These are phyloP conservation scores for Dromius quadrimaculatus DNA, from an alignment of 2,888 invertebrate genomes.

Conservation along the genomic window DNA sequence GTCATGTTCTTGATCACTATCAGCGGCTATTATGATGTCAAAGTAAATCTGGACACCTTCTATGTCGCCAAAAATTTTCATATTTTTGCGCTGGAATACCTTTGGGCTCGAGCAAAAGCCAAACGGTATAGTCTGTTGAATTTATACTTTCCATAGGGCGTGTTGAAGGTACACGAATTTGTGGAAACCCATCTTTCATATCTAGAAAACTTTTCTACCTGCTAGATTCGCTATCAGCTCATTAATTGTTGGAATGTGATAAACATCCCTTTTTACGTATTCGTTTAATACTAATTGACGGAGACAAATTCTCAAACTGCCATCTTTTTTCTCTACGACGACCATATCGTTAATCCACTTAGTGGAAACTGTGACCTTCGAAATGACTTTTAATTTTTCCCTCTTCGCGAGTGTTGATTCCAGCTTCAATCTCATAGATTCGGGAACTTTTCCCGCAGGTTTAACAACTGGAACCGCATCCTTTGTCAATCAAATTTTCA, in stretches of 20 bases:
- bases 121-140: constrained; percentile 55
- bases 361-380: constrained; percentile 45
- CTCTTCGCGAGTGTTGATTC: neutral
- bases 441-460: neutral
- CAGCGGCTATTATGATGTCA: constrained; percentile 54
- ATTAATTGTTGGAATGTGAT: constrained; percentile 56
- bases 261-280: constrained; percentile 56
- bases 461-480: constrained; percentile 4
- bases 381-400: constrained; percentile 2
- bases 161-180: constrained; percentile 1
- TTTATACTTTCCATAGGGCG: constrained; percentile 47
- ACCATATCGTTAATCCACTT: constrained; percentile 25
- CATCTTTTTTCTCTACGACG: constrained; percentile 22
- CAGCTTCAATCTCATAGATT: neutral
- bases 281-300: constrained; percentile 57
- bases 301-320: constrained; percentile 54
- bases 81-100: constrained; percentile 52
- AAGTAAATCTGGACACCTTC: constrained; percentile 54
- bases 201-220: neutral
- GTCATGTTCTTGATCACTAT: constrained; percentile 41
- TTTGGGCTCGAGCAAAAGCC: constrained; percentile 53
- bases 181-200: neutral
- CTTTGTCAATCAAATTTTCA: constrained; percentile 2
- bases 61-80: constrained; percentile 53
- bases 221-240: constrained; percentile 53